Evolutionary conservation across 2,797 vertebrate species (phyloP).

Genomic region (Sphenopsis melanotis): DNA sequence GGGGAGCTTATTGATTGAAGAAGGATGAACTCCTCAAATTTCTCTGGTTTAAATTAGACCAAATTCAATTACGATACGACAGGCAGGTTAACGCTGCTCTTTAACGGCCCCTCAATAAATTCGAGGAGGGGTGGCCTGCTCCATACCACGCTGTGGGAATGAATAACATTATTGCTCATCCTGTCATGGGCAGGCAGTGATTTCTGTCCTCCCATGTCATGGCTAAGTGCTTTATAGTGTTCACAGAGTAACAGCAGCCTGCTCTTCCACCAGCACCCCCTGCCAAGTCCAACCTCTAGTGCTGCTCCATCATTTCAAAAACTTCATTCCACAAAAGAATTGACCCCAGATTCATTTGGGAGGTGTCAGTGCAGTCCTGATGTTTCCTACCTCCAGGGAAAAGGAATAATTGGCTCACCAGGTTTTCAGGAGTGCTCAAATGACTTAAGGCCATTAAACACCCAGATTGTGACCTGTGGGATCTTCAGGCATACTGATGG

Average conservation of each 20-base stretch:
- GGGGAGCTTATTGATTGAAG: conserved; percentile 74
- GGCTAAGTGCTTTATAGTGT: neutral
- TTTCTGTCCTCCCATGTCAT: neutral
- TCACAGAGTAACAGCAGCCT: neutral
- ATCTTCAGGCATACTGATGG: neutral
- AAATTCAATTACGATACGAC: conserved; percentile 71
- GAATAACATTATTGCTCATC: conserved; percentile 37
- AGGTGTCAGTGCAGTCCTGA: neutral
- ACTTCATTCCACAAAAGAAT: neutral
- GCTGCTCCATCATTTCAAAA: neutral
- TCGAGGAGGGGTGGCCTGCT: conserved; percentile 58
- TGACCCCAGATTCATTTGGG: neutral
- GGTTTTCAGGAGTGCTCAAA: neutral
- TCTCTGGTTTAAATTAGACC: conserved; percentile 65
- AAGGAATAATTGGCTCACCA: neutral
- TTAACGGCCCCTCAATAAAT: conserved; percentile 66
- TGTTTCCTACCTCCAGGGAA: neutral
- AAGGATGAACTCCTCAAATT: conserved; percentile 76
- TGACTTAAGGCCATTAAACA: neutral
- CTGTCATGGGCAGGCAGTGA: neutral
- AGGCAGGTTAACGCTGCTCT: conserved; percentile 67
- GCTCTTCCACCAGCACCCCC: neutral
- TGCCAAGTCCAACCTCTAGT: neutral
- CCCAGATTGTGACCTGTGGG: fast-evolving
- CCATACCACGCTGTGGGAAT: conserved; percentile 7